phyloP scores from a whole-genome alignment of 2,113 vertebrate genomes.

The Lipophrys pholis region DNA sequence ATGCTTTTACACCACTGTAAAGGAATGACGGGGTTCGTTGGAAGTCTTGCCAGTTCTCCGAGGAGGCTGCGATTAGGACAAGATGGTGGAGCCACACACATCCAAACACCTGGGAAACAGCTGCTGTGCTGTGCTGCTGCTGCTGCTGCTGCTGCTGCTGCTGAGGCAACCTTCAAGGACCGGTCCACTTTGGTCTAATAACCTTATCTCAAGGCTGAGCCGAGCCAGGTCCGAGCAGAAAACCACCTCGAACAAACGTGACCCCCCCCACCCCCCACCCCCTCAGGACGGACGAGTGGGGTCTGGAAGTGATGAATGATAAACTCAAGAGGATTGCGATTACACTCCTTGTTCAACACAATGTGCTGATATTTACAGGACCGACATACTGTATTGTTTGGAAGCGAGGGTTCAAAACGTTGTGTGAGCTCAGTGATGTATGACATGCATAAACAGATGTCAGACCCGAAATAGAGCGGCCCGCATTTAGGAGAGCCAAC shows the following conservation, averaged over 20 bases:
- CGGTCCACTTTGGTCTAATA: constrained; percentile 38
- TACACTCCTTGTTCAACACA: constrained; percentile 19
- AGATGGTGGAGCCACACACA: constrained; percentile 75
- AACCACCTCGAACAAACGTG: constrained; percentile 3
- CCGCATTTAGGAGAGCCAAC: constrained; percentile 1
- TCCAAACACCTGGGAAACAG: constrained; percentile 81
- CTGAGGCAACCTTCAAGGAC: constrained; percentile 45
- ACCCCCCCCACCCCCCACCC: not conserved
- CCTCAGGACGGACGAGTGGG: constrained; percentile 13
- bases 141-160: not conserved
- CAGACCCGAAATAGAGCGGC: constrained; percentile 5
- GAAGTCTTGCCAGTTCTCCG: constrained; percentile 75
- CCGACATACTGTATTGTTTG: constrained; percentile 35
- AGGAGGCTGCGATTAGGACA: constrained; percentile 71
- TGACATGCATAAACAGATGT: constrained; percentile 47
- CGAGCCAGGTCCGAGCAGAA: constrained; percentile 21
- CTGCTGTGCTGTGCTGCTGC: constrained; percentile 42
- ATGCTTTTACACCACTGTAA: constrained; percentile 59
- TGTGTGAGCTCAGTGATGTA: constrained; percentile 25
- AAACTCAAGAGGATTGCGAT: constrained; percentile 36
- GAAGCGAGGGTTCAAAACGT: constrained; percentile 32
- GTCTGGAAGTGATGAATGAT: constrained; percentile 38
- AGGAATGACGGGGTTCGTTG: constrained; percentile 71
- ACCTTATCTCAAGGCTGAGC: constrained; percentile 33
- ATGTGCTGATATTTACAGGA: constrained; percentile 41